phyloP scores from a whole-genome alignment of 1,140 invertebrate species.

The Aleiodes sp. region DNA sequence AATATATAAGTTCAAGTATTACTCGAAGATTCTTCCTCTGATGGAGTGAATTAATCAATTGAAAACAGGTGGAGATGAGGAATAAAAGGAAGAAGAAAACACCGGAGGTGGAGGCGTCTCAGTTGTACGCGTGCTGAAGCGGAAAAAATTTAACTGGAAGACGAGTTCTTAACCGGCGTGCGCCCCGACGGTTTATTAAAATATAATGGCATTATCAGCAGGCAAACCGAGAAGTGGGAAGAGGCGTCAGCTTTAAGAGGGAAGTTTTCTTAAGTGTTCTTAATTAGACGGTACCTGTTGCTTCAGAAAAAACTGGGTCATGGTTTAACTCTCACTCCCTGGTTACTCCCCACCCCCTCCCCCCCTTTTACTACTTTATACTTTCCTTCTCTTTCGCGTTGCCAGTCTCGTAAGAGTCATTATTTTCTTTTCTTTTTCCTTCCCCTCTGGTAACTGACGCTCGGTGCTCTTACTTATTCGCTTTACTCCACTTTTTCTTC shows the following conservation, averaged over 20 bases:
- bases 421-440: too few species aligned
- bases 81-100: neutral
- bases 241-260: slow-evolving; percentile 66
- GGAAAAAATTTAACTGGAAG: slow-evolving; percentile 39
- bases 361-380: slow-evolving; percentile 26
- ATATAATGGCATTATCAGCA: slow-evolving; percentile 61
- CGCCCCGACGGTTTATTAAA: slow-evolving; percentile 56
- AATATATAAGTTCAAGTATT: too few species aligned
- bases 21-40: too few species aligned
- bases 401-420: slow-evolving; percentile 64
- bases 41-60: too few species aligned
- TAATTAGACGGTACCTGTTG: slow-evolving; percentile 69
- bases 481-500: too few species aligned
- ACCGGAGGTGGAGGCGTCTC: neutral
- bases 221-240: slow-evolving; percentile 44
- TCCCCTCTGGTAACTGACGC: too few species aligned
- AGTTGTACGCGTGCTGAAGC: slow-evolving; percentile 33
- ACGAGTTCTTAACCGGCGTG: slow-evolving; percentile 14
- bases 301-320: slow-evolving; percentile 68
- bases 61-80: neutral
- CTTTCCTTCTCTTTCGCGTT: slow-evolving; percentile 30
- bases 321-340: slow-evolving; percentile 41
- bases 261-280: slow-evolving; percentile 69
- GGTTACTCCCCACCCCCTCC: slow-evolving; percentile 10
- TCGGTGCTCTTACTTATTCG: too few species aligned